These are phyloP conservation scores for Mallotus villosus DNA, from an alignment of 2,797 vertebrate species.

Conservation along the genomic window DNA sequence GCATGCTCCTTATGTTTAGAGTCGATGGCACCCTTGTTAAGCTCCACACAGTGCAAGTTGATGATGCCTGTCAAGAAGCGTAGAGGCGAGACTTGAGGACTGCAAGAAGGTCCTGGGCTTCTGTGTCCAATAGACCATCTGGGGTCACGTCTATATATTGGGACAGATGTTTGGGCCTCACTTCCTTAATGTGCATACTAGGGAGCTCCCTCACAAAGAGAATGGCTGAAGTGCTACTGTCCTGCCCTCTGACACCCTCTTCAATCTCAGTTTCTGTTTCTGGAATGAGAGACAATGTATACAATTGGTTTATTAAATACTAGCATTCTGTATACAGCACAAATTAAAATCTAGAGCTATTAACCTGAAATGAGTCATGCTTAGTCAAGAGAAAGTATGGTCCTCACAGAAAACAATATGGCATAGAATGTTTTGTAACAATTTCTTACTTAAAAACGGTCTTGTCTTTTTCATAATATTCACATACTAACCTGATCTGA, in stretches of 20 bases:
- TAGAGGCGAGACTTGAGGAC: conserved; percentile 71
- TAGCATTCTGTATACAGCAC: neutral
- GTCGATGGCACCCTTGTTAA: conserved; percentile 64
- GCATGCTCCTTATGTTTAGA: conserved; percentile 66
- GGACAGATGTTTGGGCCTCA: conserved; percentile 58
- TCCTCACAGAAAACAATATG: too few relatives aligned
- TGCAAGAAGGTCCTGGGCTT: conserved; percentile 70
- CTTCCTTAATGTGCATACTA: conserved; percentile 55
- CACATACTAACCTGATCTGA: conserved; percentile 73
- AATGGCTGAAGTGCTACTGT: conserved; percentile 39
- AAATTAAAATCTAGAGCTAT: neutral
- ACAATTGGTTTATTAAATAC: neutral
- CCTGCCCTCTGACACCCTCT: conserved; percentile 61
- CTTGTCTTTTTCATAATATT: neutral
- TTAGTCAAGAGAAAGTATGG: too few relatives aligned
- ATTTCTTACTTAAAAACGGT: too few relatives aligned
- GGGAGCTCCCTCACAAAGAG: conserved; percentile 78
- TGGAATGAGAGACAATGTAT: conserved; percentile 27
- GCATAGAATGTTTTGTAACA: too few relatives aligned
- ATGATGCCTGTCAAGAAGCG: conserved; percentile 45
- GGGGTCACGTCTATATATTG: conserved; percentile 65
- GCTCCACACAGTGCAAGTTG: conserved; percentile 69
- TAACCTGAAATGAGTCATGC: neutral
- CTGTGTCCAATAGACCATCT: conserved; percentile 64
- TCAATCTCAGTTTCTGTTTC: conserved; percentile 78